Conservation (phyloP, 2,113 vertebrate species). For the Cyprinodon tularosa region DNA sequence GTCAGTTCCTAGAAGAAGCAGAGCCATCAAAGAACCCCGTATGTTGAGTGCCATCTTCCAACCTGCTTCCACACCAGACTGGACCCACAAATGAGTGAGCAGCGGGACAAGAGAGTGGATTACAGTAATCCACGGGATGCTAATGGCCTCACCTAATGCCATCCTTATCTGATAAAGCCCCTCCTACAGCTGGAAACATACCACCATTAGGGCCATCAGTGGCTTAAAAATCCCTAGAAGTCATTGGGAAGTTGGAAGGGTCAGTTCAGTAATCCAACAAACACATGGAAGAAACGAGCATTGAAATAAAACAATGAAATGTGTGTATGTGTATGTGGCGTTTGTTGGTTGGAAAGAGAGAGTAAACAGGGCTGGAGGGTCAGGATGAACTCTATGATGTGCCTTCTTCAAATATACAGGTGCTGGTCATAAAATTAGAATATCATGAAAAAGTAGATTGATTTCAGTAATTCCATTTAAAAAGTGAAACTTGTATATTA, state of each 20-base stretch:
- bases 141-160: conserved; percentile 76
- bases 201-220: conserved; percentile 24
- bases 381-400: conserved; percentile 11
- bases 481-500: too few relatives aligned
- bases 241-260: conserved; percentile 7
- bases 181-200: conserved; percentile 67
- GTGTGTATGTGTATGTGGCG: neutral
- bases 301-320: neutral
- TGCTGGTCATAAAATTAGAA: too few relatives aligned
- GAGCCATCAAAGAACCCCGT: conserved; percentile 77
- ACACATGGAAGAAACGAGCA: conserved; percentile 1
- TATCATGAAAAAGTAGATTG: too few relatives aligned
- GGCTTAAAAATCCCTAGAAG: conserved; percentile 17
- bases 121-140: conserved; percentile 77
- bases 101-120: conserved; percentile 68
- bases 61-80: conserved; percentile 43
- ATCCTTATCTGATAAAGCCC: conserved; percentile 73
- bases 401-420: neutral
- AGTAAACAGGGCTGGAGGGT: neutral
- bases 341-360: conserved; percentile 3
- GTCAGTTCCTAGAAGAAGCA: conserved; percentile 86
- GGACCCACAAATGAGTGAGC: conserved; percentile 49
- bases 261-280: conserved; percentile 31
- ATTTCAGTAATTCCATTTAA: too few relatives aligned
- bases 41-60: conserved; percentile 80